phyloP scores from a whole-genome alignment of 2,888 invertebrate genomes.

The Drosophila infuscata region DNA sequence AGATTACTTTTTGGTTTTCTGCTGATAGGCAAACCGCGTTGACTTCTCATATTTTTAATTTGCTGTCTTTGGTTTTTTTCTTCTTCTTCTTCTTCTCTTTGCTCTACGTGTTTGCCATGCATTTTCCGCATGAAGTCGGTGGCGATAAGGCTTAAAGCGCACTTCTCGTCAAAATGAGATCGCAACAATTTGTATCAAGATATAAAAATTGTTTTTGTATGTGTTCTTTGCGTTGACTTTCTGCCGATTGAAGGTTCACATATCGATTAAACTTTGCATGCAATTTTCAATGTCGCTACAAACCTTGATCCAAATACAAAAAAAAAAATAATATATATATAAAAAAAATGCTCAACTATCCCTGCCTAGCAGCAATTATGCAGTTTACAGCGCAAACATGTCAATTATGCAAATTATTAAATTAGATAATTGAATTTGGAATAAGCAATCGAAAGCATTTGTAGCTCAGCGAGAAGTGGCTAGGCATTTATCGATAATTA shows the following conservation, averaged over 20 bases:
- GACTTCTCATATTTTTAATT: slow-evolving; percentile 67
- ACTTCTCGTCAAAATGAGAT: slow-evolving; percentile 19
- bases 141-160: slow-evolving; percentile 22
- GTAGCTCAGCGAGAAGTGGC: slow-evolving; percentile 9
- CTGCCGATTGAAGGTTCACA: slow-evolving; percentile 41
- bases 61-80: slow-evolving; percentile 49
- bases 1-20: slow-evolving; percentile 45
- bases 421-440: slow-evolving; percentile 37
- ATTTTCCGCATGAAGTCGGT: slow-evolving; percentile 57
- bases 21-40: slow-evolving; percentile 61
- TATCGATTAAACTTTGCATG: slow-evolving; percentile 74
- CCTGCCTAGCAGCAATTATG: slow-evolving; percentile 33
- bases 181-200: slow-evolving; percentile 7
- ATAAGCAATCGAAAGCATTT: slow-evolving; percentile 41
- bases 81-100: slow-evolving; percentile 43
- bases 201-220: background rate
- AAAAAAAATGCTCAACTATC: slow-evolving; percentile 36
- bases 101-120: slow-evolving; percentile 57
- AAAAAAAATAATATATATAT: background rate
- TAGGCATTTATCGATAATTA: slow-evolving; percentile 27
- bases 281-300: slow-evolving; percentile 72
- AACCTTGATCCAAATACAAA: slow-evolving; percentile 61
- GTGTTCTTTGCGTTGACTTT: slow-evolving; percentile 28
- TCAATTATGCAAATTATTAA: slow-evolving; percentile 63
- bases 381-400: slow-evolving; percentile 23